Base-by-base conservation (phyloP, 2,888 invertebrate genomes). In the Disparrhopalites patrizii region DNA sequence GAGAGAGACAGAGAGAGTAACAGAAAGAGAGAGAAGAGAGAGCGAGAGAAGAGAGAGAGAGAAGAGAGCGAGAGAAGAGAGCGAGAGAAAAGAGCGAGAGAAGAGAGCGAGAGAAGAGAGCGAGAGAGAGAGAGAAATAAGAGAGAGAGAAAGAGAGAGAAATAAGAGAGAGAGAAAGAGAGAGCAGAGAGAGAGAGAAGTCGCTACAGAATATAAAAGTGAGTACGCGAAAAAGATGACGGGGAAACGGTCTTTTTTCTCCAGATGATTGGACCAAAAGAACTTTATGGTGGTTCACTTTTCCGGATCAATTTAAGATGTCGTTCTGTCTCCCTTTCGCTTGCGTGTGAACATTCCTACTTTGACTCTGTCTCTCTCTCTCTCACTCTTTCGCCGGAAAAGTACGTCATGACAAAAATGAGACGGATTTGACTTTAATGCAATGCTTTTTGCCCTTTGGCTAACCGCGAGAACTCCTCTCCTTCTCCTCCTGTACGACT, bases 291-390 rank as follows among this genome's bases (percentile, higher is more conserved):
- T 61, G 50, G 27, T 50, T 33, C 50, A 61, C 50, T 61, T 61
- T 61, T 61, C 60, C 60, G 60, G 60, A 61, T 61, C 60, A 61
- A 61, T 61, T 61, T 61, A 50, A 47, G 43, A 43, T 52, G 52
- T 61, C 60, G 20, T 50, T 50, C 40, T 47, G 4, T 13, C 27
- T 51, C 25, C 27, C 51, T 52, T 25, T 57, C 27, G 57, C 57
- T 55, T 55, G 55, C 55, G 55, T 55, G 36, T 55, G 36, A 55
- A n/a, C n/a, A n/a, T n/a, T n/a, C n/a, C n/a, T n/a, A n/a, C n/a
- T n/a, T n/a, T n/a, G n/a, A n/a, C n/a, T n/a, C n/a, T 10, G 52
- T 10, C 52, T 13, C 3, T 15, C 18, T 52, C 25, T 15, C n/a
- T 43, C 20, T 20, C 20, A 18, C 43, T 18, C 15, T 43, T 43